These are phyloP conservation scores for Copidosoma floridanum DNA, from an alignment of 1,140 invertebrate genomes.

Conservation along the genomic window DNA sequence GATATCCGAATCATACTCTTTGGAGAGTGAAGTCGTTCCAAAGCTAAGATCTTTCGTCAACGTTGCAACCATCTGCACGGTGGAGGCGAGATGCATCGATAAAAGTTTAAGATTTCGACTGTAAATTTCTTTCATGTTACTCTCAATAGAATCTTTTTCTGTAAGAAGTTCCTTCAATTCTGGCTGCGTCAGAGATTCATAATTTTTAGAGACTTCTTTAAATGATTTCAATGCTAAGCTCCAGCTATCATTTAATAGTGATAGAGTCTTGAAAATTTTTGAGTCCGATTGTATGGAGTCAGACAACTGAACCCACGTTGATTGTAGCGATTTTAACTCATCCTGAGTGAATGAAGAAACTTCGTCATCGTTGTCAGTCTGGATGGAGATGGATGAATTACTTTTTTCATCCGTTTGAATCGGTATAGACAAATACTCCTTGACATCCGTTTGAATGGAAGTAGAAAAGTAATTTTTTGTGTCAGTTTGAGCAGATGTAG, in stretches of 20 bases:
- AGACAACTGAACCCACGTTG: slow-evolving; percentile 4
- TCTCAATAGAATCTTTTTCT: slow-evolving; percentile 12
- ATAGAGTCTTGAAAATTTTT: slow-evolving; percentile 9
- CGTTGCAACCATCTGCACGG: not conserved
- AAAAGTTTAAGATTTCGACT: not conserved
- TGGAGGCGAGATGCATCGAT: not conserved
- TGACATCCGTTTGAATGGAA: too few species aligned
- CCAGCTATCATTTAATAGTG: slow-evolving; percentile 12
- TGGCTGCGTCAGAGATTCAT: not conserved
- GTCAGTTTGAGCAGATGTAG: too few species aligned
- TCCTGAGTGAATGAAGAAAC: not conserved
- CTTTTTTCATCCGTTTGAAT: not conserved
- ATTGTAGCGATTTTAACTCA: not conserved
- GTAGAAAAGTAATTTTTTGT: too few species aligned
- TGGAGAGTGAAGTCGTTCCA: too few species aligned
- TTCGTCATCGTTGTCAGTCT: too few species aligned
- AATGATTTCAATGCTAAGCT: not conserved
- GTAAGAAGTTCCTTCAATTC: slow-evolving; percentile 3
- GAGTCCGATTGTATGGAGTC: not conserved
- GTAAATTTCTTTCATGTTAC: slow-evolving; percentile 1
- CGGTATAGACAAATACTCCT: too few species aligned
- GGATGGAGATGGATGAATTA: too few species aligned
- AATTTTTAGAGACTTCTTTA: not conserved
- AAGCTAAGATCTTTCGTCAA: not conserved
- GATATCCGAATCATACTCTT: too few species aligned